A percentile compares a stretch with the other conserved stretches of the same genome.
Conservation (phyloP, 2,113 vertebrate genomes). For the Eretmochelys imbricata region DNA sequence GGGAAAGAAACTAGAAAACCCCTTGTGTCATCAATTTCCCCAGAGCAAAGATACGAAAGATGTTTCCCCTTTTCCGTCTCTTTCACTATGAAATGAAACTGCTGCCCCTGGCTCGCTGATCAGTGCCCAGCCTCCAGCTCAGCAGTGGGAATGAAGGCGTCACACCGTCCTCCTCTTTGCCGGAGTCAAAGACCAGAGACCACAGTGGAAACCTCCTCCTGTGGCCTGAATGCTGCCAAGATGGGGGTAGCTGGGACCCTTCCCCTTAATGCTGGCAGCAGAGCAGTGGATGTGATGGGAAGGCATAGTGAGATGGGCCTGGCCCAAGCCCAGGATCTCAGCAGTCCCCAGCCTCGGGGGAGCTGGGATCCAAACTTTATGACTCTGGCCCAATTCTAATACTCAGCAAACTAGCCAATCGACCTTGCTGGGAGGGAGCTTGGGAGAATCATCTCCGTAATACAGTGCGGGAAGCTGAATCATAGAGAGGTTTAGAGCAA, state of each 20-base stretch:
- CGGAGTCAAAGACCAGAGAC: rapidly evolving
- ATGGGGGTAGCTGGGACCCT: too few species aligned
- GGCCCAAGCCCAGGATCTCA: rapidly evolving
- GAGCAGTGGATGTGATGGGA: not conserved
- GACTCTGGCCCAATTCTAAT: not conserved
- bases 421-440: rapidly evolving
- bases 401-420: rapidly evolving
- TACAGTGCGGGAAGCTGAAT: not conserved
- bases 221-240: not conserved
- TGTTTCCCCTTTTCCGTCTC: not conserved
- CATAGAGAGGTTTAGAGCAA: not conserved
- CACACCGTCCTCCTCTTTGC: rapidly evolving
- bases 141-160: not conserved
- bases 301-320: too few species aligned
- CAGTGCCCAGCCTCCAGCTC: not conserved
- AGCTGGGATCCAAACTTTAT: not conserved
- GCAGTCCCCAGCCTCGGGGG: not conserved
- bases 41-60: not conserved
- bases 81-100: not conserved
- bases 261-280: not conserved
- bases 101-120: not conserved
- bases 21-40: not conserved
- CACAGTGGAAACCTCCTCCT: not conserved
- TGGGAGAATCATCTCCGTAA: not conserved
- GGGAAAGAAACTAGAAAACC: not conserved